Evolutionary conservation across 2,797 vertebrate genomes (phyloP).

Genomic region (Anguilla anguilla): DNA sequence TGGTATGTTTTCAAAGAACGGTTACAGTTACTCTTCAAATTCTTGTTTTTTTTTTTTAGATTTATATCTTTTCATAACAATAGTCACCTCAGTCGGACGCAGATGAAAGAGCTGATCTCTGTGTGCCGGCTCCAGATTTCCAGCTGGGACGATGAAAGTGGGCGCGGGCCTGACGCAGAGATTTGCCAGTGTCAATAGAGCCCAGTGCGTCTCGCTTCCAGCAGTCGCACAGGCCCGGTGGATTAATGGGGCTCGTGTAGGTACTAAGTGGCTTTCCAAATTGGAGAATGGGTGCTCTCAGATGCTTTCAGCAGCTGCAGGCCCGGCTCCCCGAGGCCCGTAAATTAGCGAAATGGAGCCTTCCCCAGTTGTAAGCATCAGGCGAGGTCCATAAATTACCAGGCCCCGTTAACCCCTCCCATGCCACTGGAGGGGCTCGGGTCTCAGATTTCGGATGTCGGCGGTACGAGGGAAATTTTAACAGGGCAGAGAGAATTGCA

Average conservation of each 20-base stretch:
- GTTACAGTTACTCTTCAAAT: neutral
- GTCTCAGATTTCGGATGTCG: slow-evolving; percentile 72
- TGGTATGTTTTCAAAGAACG: neutral
- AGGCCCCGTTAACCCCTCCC: slow-evolving; percentile 72
- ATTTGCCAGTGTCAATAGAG: slow-evolving; percentile 35
- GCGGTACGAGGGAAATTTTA: slow-evolving; percentile 39
- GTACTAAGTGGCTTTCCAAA: slow-evolving; percentile 65
- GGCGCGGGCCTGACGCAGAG: neutral
- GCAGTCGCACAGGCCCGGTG: slow-evolving; percentile 57
- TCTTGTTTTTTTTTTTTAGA: neutral
- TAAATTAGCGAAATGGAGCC: slow-evolving; percentile 78
- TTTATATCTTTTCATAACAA: slow-evolving; percentile 21
- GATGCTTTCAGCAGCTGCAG: slow-evolving; percentile 77
- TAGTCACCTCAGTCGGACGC: slow-evolving; percentile 16
- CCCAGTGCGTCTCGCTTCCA: slow-evolving; percentile 14
- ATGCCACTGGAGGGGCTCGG: slow-evolving; percentile 64
- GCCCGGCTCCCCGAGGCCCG: slow-evolving; percentile 63
- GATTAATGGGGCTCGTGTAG: slow-evolving; percentile 62
- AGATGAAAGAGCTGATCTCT: slow-evolving; percentile 36
- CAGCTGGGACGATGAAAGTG: neutral
- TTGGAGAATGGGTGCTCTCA: slow-evolving; percentile 64
- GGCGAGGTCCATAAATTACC: slow-evolving; percentile 75
- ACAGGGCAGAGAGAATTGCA: neutral
- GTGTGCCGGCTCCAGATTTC: neutral
- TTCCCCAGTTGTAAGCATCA: slow-evolving; percentile 68